These are phyloP conservation scores for Eulithis testata DNA, from an alignment of 2,888 invertebrate genomes.

Conservation along the genomic window DNA sequence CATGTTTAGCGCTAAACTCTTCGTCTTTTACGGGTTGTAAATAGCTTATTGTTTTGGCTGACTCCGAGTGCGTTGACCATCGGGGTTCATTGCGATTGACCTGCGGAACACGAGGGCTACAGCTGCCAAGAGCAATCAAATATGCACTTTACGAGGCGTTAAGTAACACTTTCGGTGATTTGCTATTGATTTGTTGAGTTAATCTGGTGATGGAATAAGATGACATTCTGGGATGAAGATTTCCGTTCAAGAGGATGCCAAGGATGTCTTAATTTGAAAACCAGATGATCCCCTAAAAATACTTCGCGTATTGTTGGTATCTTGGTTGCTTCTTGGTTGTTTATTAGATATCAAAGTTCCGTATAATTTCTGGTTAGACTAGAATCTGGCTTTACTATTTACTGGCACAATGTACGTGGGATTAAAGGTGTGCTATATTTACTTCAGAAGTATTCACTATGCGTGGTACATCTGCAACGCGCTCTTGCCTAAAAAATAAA, in stretches of 20 bases:
- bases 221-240: constrained; percentile 22
- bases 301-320: constrained; percentile 6
- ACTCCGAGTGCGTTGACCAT: constrained; percentile 39
- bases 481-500: no score
- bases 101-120: constrained; percentile 47
- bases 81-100: constrained; percentile 47
- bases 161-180: constrained; percentile 33
- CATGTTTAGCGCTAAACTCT: constrained; percentile 23
- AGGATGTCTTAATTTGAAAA: constrained; percentile 26
- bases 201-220: constrained; percentile 16
- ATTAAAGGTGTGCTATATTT: no score
- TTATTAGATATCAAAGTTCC: no score
- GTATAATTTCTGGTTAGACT: no score
- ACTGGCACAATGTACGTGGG: no score
- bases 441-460: no score
- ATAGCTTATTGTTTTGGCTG: constrained; percentile 37
- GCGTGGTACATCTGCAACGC: no score
- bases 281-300: constrained; percentile 13
- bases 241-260: constrained; percentile 18
- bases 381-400: neutral
- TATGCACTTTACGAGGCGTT: constrained; percentile 44
- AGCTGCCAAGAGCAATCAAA: constrained; percentile 54
- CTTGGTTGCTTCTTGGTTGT: neutral
- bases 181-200: constrained; percentile 30
- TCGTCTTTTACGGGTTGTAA: constrained; percentile 22